phyloP scores from a whole-genome alignment of 2,797 vertebrate species.

The Peromyscus eremicus region DNA sequence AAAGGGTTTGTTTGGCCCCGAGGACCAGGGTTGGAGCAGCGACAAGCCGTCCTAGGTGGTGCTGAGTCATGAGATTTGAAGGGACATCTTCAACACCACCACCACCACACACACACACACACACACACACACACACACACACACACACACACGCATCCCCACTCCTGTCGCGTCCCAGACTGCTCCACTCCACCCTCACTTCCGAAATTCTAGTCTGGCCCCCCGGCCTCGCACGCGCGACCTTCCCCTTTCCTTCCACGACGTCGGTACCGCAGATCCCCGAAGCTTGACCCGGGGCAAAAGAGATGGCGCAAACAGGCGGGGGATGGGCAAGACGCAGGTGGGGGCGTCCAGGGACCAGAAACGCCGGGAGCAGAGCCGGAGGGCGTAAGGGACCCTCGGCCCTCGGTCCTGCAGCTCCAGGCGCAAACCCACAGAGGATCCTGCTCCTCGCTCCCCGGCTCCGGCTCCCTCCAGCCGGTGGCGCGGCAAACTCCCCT shows the following conservation, averaged over 20 bases:
- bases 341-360: background rate
- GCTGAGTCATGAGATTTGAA: conserved; percentile 84
- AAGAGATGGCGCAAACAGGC: background rate
- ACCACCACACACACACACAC: background rate
- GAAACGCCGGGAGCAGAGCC: background rate
- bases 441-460: background rate
- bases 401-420: background rate
- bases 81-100: background rate
- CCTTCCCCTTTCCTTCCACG: background rate
- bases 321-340: background rate
- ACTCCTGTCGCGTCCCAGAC: background rate
- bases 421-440: background rate
- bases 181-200: background rate
- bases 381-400: background rate
- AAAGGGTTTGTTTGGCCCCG: background rate
- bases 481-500: background rate
- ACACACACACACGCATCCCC: background rate
- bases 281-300: background rate
- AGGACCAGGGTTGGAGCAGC: background rate
- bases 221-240: too few species aligned
- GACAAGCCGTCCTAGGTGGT: conserved; percentile 42
- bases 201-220: background rate
- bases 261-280: conserved; percentile 22
- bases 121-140: background rate
- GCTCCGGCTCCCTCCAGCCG: background rate